Evolutionary conservation across 2,797 vertebrate species (phyloP).

Genomic region (Helostoma temminkii): DNA sequence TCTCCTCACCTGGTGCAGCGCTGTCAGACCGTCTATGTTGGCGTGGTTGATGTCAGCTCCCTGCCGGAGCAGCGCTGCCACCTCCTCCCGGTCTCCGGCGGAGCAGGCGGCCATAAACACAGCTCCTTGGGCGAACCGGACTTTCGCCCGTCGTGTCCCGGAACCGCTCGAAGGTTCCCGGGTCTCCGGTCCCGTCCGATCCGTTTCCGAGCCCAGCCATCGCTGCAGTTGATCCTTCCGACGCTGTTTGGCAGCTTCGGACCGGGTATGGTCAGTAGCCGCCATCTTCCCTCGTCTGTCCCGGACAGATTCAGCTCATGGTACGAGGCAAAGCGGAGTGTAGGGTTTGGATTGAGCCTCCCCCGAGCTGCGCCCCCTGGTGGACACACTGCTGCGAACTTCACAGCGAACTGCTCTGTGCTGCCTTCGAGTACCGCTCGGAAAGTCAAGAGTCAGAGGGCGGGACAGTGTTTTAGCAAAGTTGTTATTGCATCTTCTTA

Average conservation of each 20-base stretch:
- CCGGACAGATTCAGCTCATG: conserved; percentile 83
- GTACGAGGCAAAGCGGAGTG: conserved; percentile 68
- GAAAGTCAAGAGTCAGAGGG: neutral
- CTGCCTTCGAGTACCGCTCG: conserved; percentile 56
- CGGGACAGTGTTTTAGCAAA: neutral
- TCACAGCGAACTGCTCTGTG: conserved; percentile 43
- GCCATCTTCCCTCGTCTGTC: conserved; percentile 87
- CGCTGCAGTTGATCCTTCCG: conserved; percentile 88
- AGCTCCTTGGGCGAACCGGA: conserved; percentile 88
- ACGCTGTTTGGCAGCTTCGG: conserved; percentile 89
- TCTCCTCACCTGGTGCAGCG: conserved; percentile 87
- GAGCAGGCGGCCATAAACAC: conserved; percentile 92
- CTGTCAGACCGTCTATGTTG: conserved; percentile 89
- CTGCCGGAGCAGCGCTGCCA: conserved; percentile 84
- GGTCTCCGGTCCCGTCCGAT: conserved; percentile 75
- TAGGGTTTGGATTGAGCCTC: conserved; percentile 59
- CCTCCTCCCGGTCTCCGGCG: conserved; percentile 89
- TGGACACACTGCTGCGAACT: conserved; percentile 48
- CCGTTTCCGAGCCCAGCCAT: conserved; percentile 88
- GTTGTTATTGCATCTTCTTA: no score
- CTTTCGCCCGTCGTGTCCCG: conserved; percentile 77
- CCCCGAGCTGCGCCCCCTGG: conserved; percentile 76
- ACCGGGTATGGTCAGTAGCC: conserved; percentile 90
- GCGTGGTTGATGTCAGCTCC: conserved; percentile 90
- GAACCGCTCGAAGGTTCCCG: conserved; percentile 60